Conservation (phyloP, 2,113 vertebrate species). For the Hippocampus comes region DNA sequence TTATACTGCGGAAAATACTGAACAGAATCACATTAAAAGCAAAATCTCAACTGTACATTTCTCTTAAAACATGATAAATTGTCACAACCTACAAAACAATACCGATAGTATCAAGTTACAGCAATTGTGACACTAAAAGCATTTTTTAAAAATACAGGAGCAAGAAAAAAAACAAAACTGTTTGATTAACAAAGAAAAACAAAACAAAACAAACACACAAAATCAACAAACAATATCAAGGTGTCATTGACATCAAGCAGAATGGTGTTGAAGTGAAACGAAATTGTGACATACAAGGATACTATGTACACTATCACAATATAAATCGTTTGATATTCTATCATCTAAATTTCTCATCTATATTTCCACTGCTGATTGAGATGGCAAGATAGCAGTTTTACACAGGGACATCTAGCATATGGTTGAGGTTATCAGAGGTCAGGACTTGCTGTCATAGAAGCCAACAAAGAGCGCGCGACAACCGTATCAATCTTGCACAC, state of each 20-base stretch:
- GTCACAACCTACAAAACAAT: neutral
- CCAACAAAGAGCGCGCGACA: conserved; percentile 10
- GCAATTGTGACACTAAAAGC: neutral
- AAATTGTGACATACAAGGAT: neutral
- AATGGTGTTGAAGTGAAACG: too few relatives aligned
- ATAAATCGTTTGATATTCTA: too few relatives aligned
- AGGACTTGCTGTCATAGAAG: conserved; percentile 28
- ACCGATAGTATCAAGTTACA: neutral
- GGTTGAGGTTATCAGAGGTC: conserved; percentile 33
- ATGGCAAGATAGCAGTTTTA: too few relatives aligned
- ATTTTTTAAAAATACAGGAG: too few relatives aligned
- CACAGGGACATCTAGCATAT: conserved; percentile 10
- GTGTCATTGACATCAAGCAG: too few relatives aligned
- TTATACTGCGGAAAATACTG: too few relatives aligned
- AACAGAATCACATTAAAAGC: too few relatives aligned
- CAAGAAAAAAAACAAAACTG: too few relatives aligned
- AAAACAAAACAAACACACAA: too few relatives aligned
- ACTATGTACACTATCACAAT: neutral
- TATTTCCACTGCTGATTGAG: neutral
- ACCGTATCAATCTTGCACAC: conserved; percentile 12
- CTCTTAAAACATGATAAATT: neutral
- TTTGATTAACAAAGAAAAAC: too few relatives aligned
- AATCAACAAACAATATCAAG: too few relatives aligned
- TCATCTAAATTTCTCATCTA: neutral
- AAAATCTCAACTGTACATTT: neutral